Conservation (phyloP, 2,797 vertebrate species). For the Labeo calbasu region DNA sequence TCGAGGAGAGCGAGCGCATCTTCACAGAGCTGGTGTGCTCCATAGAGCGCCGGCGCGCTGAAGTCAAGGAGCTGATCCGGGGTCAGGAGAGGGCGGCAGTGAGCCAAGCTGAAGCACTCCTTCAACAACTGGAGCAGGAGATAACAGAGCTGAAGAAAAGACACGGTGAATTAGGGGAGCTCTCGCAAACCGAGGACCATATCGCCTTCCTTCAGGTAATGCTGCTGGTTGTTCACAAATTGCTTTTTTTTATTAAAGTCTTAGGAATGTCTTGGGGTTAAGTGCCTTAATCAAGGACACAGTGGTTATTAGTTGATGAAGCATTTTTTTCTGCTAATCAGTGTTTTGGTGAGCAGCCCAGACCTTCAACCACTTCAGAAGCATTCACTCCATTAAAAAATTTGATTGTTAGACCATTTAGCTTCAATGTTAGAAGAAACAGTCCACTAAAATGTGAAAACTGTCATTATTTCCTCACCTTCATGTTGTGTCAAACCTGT, state of each 20-base stretch:
- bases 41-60: conserved; percentile 76
- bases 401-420: neutral
- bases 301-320: neutral
- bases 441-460: neutral
- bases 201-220: conserved; percentile 77
- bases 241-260: neutral
- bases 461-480: neutral
- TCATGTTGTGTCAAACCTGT: neutral
- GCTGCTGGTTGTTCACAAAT: neutral
- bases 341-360: neutral
- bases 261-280: neutral
- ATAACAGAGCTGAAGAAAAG: conserved; percentile 76
- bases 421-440: neutral
- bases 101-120: conserved; percentile 71
- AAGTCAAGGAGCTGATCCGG: conserved; percentile 77
- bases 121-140: conserved; percentile 81
- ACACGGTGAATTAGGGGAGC: conserved; percentile 69
- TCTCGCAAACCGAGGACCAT: conserved; percentile 73
- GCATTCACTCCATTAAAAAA: neutral
- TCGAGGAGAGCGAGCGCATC: conserved; percentile 72
- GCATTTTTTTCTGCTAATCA: neutral
- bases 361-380: neutral
- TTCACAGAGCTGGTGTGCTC: conserved; percentile 76
- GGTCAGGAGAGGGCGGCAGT: conserved; percentile 73
- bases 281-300: neutral